These are phyloP conservation scores for Phalangium opilio DNA, from an alignment of 2,888 invertebrate species.

Conservation along the genomic window DNA sequence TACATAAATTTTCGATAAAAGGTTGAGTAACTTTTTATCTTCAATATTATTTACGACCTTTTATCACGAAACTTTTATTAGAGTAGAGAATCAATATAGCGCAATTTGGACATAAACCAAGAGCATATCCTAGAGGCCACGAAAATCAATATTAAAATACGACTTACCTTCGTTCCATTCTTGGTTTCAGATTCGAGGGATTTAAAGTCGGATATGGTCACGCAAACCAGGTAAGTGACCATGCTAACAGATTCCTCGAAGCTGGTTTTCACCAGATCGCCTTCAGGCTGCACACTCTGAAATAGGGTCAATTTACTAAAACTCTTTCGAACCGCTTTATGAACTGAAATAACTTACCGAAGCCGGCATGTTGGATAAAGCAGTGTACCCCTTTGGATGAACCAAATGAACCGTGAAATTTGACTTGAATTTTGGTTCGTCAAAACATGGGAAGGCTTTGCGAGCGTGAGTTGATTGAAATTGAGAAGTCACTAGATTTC, in stretches of 20 bases:
- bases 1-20: no score
- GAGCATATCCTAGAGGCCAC: no score
- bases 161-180: slow-evolving; percentile 38
- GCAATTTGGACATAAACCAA: no score
- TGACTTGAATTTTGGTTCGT: slow-evolving; percentile 45
- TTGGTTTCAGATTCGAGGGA: slow-evolving; percentile 36
- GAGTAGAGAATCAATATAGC: no score
- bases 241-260: slow-evolving; percentile 72
- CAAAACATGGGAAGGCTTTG: slow-evolving; percentile 48
- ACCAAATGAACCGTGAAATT: slow-evolving; percentile 13
- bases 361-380: slow-evolving; percentile 75
- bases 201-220: slow-evolving; percentile 75
- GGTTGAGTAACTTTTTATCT: no score
- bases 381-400: slow-evolving; percentile 37
- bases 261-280: slow-evolving; percentile 25
- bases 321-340: no score
- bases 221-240: slow-evolving; percentile 85
- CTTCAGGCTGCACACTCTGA: no score
- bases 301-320: no score
- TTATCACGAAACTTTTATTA: no score
- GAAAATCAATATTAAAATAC: no score
- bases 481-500: slow-evolving; percentile 10
- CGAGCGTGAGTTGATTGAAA: slow-evolving; percentile 18
- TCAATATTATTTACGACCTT: no score
- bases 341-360: no score